A percentile compares a stretch with the other conserved stretches of the same genome.
Evolutionary conservation across 2,113 vertebrate genomes (phyloP).

Genomic region (Eretmochelys imbricata): DNA sequence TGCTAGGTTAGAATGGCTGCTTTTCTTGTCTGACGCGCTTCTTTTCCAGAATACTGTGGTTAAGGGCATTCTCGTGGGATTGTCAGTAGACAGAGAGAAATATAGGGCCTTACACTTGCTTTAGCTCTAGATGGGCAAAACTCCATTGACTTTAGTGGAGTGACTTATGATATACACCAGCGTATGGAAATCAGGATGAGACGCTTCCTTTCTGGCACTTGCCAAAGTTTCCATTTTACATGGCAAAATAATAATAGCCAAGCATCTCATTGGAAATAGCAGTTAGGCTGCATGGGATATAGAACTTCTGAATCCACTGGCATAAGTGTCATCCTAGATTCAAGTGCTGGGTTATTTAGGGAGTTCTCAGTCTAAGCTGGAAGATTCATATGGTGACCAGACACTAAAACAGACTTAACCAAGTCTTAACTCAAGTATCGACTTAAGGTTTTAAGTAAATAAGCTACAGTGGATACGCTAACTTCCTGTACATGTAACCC

Average conservation of each 20-base stretch:
- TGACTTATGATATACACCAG: too few relatives aligned
- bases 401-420: slow-evolving; percentile 59
- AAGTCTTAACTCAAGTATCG: slow-evolving; percentile 51
- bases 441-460: slow-evolving; percentile 1
- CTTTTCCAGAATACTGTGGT: not conserved
- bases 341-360: not conserved
- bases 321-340: slow-evolving; percentile 30
- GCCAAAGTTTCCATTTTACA: too few relatives aligned
- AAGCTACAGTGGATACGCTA: slow-evolving; percentile 27
- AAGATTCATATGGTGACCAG: slow-evolving; percentile 48
- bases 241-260: too few relatives aligned
- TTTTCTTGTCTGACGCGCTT: not conserved
- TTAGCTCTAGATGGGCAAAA: too few relatives aligned
- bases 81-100: not conserved
- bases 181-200: too few relatives aligned
- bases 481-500: not conserved
- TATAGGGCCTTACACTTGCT: too few relatives aligned
- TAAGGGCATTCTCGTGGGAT: not conserved
- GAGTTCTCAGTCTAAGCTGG: slow-evolving; percentile 24
- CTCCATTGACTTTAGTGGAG: too few relatives aligned
- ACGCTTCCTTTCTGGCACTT: too few relatives aligned
- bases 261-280: not conserved
- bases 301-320: slow-evolving; percentile 56
- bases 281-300: slow-evolving; percentile 65
- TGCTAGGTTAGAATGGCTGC: not conserved